phyloP scores from a whole-genome alignment of 2,113 vertebrate genomes.

The Thalassarche chlororhynchos region DNA sequence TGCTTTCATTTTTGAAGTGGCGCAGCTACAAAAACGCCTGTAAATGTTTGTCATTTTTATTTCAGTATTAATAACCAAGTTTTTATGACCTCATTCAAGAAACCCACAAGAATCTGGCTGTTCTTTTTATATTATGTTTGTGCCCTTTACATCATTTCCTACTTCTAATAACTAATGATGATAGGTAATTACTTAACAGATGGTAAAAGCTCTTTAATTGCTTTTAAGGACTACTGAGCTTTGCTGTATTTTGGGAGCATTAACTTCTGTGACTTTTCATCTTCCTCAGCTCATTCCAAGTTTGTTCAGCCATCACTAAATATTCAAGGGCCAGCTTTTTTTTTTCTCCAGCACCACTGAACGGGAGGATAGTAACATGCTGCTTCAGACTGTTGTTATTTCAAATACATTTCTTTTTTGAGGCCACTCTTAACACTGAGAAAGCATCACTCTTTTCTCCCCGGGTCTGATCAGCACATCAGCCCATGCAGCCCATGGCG shows the following conservation, averaged over 20 bases:
- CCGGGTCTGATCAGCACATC: not conserved
- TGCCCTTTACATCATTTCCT: slow-evolving; percentile 38
- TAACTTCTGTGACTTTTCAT: slow-evolving; percentile 34
- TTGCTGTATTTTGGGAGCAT: slow-evolving; percentile 13
- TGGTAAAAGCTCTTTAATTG: slow-evolving; percentile 52
- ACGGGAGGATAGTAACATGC: not conserved
- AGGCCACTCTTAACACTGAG: not conserved
- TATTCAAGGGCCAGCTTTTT: not conserved
- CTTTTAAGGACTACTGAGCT: slow-evolving; percentile 39
- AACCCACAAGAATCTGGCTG: not conserved
- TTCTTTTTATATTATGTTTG: slow-evolving; percentile 16
- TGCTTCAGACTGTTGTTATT: not conserved
- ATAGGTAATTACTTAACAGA: slow-evolving; percentile 59
- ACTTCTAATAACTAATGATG: slow-evolving; percentile 56
- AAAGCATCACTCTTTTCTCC: not conserved
- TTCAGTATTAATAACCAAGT: slow-evolving; percentile 1
- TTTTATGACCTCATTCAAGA: slow-evolving; percentile 36
- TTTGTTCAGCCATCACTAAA: slow-evolving; percentile 7
- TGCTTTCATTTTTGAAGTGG: not conserved
- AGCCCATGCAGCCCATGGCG: not conserved
- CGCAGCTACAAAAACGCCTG: not conserved
- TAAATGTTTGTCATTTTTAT: slow-evolving; percentile 38
- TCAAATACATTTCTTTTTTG: not conserved
- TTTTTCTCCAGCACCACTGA: not conserved
- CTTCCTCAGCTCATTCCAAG: slow-evolving; percentile 25